Base-by-base conservation (phyloP, 2,113 vertebrate species). In the Uropsilus gracilis region DNA sequence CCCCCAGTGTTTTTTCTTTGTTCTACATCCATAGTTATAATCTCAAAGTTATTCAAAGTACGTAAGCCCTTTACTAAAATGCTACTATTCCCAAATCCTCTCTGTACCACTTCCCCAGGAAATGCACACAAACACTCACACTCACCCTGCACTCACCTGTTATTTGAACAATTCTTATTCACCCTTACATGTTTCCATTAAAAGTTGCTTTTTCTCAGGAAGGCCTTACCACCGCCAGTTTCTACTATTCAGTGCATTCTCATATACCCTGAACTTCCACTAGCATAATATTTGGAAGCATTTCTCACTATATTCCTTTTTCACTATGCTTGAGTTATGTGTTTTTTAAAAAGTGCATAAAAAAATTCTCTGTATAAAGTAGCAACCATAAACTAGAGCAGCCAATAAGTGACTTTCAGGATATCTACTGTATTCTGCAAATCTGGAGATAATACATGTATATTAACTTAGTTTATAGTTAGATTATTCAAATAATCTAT, bases 401-500 rank as follows among this genome's bases (percentile, higher is more conserved):
- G 11, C 34, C 39, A 93, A 93, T 2, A 8, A 69, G 50, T 39
- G 42, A 16, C 37, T 73, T 92, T 16, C 22, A 91, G 68, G 16
- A 85, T 68, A 93, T 92, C 14, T 30, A 76, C 4, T 72, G 28
- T 13, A 73, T 91, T n/a, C 20, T 85, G 46, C 8, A 76, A 72
- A 77, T 71, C 37, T 81, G 57, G 22, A 85, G 28, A 82, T 72
- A 83, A 66, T 86, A 18, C 8, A 2, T 82, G 78, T 83, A 69
- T 78, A 64, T 85, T 84, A 86, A 39, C 16, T n/a, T 73, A 48
- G 4, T 81, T 5, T 13, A 77, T 14, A 69, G 44, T 69, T 18
- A 37, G 50, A 37, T 83, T 91, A 93, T 53, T 78, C 53, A 94
- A 94, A 87, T 83, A 73, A 16, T 8, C 28, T 75, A 7, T 73